A percentile compares a stretch with the other conserved stretches of the same genome.
Conservation (phyloP, 2,888 invertebrate species). For the Cosmia trapezina region DNA sequence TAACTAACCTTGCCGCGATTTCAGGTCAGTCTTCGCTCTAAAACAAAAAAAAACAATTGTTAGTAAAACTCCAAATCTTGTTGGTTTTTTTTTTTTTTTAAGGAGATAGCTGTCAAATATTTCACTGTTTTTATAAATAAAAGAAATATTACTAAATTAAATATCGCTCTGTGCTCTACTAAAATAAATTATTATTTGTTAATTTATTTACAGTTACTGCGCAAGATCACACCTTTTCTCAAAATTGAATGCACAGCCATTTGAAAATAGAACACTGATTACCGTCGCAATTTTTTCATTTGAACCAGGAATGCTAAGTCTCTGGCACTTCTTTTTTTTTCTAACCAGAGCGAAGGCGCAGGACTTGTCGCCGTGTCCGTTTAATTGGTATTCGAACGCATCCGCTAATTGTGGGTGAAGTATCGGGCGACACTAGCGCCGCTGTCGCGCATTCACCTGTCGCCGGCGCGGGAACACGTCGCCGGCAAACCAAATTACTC, state of each 20-base stretch:
- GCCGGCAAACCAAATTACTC: constrained; percentile 74
- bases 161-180: background rate
- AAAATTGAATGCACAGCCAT: background rate
- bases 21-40: constrained; percentile 68
- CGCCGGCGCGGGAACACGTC: constrained; percentile 67
- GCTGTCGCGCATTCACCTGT: constrained; percentile 79
- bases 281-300: constrained; percentile 30
- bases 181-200: background rate
- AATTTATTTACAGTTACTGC: background rate
- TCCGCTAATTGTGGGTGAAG: constrained; percentile 81
- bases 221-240: background rate
- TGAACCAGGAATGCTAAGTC: constrained; percentile 45
- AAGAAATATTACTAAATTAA: no score
- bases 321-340: constrained; percentile 48
- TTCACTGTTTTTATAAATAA: background rate
- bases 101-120: background rate
- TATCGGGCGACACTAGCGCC: constrained; percentile 72
- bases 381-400: constrained; percentile 82
- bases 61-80: background rate
- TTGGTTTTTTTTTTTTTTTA: background rate
- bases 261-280: constrained; percentile 33
- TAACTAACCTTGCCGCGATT: constrained; percentile 69
- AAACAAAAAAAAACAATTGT: constrained; percentile 56
- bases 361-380: constrained; percentile 67
- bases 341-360: constrained; percentile 49